Evolutionary conservation across 2,797 vertebrate genomes (phyloP), one percentile per base, ranked within the genome.

Genomic region (Yasuhikotakia modesta): DNA sequence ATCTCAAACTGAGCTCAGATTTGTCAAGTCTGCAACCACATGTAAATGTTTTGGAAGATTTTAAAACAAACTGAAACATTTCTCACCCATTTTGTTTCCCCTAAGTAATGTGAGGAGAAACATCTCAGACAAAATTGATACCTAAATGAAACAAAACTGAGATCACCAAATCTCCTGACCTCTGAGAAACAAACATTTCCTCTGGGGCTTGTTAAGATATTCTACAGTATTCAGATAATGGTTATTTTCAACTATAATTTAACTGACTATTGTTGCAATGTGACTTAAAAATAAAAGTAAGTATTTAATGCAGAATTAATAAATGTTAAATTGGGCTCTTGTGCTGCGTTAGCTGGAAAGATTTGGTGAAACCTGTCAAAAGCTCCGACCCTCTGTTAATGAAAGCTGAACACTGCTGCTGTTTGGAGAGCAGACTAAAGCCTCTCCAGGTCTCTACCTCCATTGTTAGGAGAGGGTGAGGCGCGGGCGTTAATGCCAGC

Each of bases 351-450:
- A 65, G 76, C 57, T 68, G 76, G 39, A 57, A 55, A 63, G 58
- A 60, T 68, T 78, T 10, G 13, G 46, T 43, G 76, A 48, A 45
- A 58, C 43, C 76, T 71, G 67, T 71, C 75, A 46, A 77, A 61
- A 76, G 55, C 66, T 43, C 50, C 63, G 45, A 70, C 45, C 48
- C 75, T 67, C 64, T 57, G 45, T 70, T 77, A 77, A 77, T 77
- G 75, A 77, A 77, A 77, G 75, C 73, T 76, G 75, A 70, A 61
- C 45, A 46, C 75, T 43, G 43, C 75, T 70, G 30, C 61, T 16
- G 50, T 77, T 77, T 61, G 19, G 45, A 70, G 53, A 78, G 68
- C 68, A 65, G 60, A 50, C 46, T 70, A 30, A 21, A 63, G n/a
- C 69, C 69, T 60, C 68, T 78, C 60, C 50, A 60, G 76, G 68